Evolutionary conservation across 2,888 invertebrate genomes (phyloP), one percentile per base, ranked within the genome.

Genomic region (Melinopterus prodromus): DNA sequence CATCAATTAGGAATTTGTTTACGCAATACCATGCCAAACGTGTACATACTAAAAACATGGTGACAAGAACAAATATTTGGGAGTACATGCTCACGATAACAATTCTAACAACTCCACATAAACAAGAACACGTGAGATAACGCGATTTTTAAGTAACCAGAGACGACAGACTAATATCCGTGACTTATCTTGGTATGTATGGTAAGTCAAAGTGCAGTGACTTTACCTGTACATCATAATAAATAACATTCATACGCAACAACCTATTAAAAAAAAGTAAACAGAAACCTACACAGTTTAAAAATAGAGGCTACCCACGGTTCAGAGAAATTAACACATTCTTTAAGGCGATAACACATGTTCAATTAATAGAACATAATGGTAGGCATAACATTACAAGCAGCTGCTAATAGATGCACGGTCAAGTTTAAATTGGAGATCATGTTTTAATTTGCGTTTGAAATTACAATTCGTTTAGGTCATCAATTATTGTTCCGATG

Each of bases 301-400:
- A 53, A 53, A 9, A 53, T 53, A 53, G 12, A 7, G 5, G 53
- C 53, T 53, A 53, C 53, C 53, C 53, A 53, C 53, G 53, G 1
- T 53, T 53, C 53, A 12, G 12, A 7, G n/a, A 53, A 53, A 53
- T 53, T 53, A 53, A 53, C 53, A 53, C 53, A 53, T 53, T 53
- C 53, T 53, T 53, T 53, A 53, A 53, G 53, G 53, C 53, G 53
- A 53, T 53, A 53, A 53, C 53, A 53, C 53, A 53, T 53, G 53
- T 53, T 53, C 53, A 53, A 53, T 53, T 53, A 53, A 4, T 53
- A 4, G 53, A 9, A 53, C 53, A 53, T 53, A 53, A 53, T 53
- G 53, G 53, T 53, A 53, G 53, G 53, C 53, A 53, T 53, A 53
- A 53, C 12, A 53, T 9, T 53, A 53, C 53, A 53, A 53, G 53